phyloP scores from a whole-genome alignment of 2,797 vertebrate species.

The Botia almorhae region DNA sequence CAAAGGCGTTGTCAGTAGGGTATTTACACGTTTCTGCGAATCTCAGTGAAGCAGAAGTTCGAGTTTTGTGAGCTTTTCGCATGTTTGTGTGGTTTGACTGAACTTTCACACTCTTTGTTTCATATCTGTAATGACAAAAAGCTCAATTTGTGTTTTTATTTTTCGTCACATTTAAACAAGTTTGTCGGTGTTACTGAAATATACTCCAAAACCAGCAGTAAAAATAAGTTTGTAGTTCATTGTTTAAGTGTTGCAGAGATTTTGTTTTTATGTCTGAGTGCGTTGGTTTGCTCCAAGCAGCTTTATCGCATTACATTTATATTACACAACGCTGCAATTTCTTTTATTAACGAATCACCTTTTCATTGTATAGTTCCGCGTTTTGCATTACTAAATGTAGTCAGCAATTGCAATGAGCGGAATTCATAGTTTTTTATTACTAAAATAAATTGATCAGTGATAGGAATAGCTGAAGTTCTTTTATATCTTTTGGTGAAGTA shows the following conservation, averaged over 20 bases:
- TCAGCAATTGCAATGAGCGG: not conserved
- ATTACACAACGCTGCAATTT: not conserved
- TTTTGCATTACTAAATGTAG: not conserved
- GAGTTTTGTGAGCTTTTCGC: not conserved
- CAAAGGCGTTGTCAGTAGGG: no score
- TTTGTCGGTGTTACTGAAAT: not conserved
- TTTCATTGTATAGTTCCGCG: not conserved
- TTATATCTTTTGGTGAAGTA: not conserved
- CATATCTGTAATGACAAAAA: conserved; percentile 12
- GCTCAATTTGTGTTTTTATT: not conserved
- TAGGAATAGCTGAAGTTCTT: not conserved
- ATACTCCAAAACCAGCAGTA: not conserved
- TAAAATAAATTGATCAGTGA: not conserved
- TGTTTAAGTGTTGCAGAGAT: conserved; percentile 15
- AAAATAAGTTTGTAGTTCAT: not conserved
- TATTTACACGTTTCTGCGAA: not conserved
- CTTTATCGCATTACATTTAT: not conserved
- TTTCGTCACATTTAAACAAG: not conserved
- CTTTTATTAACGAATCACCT: not conserved
- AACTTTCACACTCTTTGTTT: conserved; percentile 44
- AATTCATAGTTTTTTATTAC: not conserved
- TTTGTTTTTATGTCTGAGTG: not conserved
- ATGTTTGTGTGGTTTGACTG: conserved; percentile 29
- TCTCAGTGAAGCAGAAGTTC: not conserved
- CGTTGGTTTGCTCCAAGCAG: not conserved